Base-by-base conservation (phyloP, 1,140 invertebrate genomes). In the Zaprionus ghesquierei region DNA sequence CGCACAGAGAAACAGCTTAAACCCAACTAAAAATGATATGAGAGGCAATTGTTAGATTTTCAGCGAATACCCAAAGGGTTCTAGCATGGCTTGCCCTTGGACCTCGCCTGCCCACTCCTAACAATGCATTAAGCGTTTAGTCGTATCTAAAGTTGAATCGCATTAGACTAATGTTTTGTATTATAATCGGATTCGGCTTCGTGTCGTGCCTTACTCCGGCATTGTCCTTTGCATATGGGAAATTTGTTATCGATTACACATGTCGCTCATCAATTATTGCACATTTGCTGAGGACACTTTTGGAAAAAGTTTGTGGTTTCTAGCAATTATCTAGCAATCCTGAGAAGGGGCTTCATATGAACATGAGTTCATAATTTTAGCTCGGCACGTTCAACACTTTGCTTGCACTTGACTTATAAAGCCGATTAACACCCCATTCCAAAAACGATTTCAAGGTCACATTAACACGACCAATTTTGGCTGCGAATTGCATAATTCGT, bases 361-460 rank as follows among this genome's bases (percentile, higher is more conserved):
- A 15, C n/a, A 41, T 15, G 35, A 41, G n/a, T 18, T 6, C n/a
- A 41, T 15, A 41, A n/a, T 15, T 41, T 41, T 5, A 15, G 15
- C n/a, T 41, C 6, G 35, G 18, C 41, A 46, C 41, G 41, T 46
- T 46, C 5, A 20, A 35, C 20, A 8, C 49, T 23, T 25, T 8
- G 12, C 22, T 33, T 29, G 61, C 49, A 63, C 49, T 63, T 63
- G 20, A 31, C 41, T 62, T 46, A 63, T 54, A 53, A 49, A 41
- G 46, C 54, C 38, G 29, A 62, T 63, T 69, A 44, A 29, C 68
- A 55, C 25, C 27, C 38, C 38, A 29, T 8, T 63, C 76, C 41
- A 46, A 46, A 46, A 46, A 56, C 22, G 66, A 38, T 70, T 82
- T 82, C 79, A 81, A 75, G 79, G 81, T 79, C 79, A 46, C 18